Conservation (phyloP, 2,888 invertebrate species). For the Cryptocephalus moraei region DNA sequence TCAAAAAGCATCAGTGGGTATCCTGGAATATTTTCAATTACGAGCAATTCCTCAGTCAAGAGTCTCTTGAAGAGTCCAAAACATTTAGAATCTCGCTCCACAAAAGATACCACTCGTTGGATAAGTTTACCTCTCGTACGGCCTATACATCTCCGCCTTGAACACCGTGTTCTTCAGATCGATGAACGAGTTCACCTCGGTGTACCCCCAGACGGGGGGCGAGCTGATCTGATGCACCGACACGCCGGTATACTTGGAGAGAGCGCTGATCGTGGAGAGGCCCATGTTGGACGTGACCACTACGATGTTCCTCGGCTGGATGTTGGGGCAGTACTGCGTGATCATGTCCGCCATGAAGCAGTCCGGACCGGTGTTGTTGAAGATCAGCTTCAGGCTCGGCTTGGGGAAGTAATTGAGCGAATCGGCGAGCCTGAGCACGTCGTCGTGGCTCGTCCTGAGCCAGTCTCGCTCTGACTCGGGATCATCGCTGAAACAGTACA, state of each 20-base stretch:
- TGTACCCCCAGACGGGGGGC: constrained; percentile 55
- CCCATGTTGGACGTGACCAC: constrained; percentile 49
- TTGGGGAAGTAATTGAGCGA: constrained; percentile 18
- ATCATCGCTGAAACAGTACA: too few relatives aligned
- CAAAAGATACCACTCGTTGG: too few relatives aligned
- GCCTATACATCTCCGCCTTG: constrained; percentile 42
- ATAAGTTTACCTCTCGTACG: constrained; percentile 30
- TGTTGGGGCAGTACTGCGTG: constrained; percentile 32
- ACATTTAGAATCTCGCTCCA: too few relatives aligned
- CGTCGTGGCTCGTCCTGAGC: too few relatives aligned
- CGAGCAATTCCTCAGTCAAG: too few relatives aligned
- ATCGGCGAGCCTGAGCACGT: too few relatives aligned
- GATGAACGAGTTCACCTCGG: constrained; percentile 45
- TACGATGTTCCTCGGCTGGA: constrained; percentile 42
- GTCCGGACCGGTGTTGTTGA: constrained; percentile 45
- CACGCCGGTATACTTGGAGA: constrained; percentile 40
- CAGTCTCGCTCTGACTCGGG: too few relatives aligned
- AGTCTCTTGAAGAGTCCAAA: too few relatives aligned
- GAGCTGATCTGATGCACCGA: constrained; percentile 43
- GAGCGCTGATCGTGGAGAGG: constrained; percentile 32
- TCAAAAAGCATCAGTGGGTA: too few relatives aligned
- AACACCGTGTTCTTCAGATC: constrained; percentile 46
- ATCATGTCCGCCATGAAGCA: constrained; percentile 49
- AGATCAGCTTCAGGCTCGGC: constrained; percentile 40
- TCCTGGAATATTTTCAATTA: too few relatives aligned